Percentiles rank a stretch among this genome's conserved stretches.
These are phyloP conservation scores for Odontothrips loti DNA, from an alignment of 2,888 invertebrate genomes.

Conservation along the genomic window DNA sequence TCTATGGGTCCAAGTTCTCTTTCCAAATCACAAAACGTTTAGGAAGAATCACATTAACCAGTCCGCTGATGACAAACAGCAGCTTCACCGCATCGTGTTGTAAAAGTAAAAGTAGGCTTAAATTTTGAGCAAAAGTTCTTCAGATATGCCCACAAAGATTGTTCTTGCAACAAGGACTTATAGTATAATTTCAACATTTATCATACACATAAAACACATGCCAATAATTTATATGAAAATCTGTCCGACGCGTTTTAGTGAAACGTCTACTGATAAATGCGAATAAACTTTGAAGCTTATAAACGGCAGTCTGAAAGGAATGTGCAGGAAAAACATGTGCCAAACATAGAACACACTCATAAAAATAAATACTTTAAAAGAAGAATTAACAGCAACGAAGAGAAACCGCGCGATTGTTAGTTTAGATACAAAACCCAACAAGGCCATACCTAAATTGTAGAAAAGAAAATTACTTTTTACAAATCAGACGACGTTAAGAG, in stretches of 20 bases:
- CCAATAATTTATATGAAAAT: background rate
- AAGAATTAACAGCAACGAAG: background rate
- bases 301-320: constrained; percentile 18
- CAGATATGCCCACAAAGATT: background rate
- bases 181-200: background rate
- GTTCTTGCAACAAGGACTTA: background rate
- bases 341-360: background rate
- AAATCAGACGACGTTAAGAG: no score
- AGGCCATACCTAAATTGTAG: no score
- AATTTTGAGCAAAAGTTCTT: constrained; percentile 4
- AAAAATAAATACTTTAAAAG: constrained; percentile 10
- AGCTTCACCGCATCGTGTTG: no score
- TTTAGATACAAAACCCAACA: background rate
- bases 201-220: background rate
- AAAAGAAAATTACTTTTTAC: no score
- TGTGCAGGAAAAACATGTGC: constrained; percentile 19
- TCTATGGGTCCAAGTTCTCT: constrained; percentile 8
- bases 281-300: constrained; percentile 12
- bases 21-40: background rate
- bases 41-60: background rate
- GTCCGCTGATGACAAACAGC: background rate
- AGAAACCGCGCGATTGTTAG: background rate
- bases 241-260: background rate
- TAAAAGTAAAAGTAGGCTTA: background rate
- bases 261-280: constrained; percentile 1